phyloP scores from a whole-genome alignment of 2,888 invertebrate species.

The Metellina segmentata region DNA sequence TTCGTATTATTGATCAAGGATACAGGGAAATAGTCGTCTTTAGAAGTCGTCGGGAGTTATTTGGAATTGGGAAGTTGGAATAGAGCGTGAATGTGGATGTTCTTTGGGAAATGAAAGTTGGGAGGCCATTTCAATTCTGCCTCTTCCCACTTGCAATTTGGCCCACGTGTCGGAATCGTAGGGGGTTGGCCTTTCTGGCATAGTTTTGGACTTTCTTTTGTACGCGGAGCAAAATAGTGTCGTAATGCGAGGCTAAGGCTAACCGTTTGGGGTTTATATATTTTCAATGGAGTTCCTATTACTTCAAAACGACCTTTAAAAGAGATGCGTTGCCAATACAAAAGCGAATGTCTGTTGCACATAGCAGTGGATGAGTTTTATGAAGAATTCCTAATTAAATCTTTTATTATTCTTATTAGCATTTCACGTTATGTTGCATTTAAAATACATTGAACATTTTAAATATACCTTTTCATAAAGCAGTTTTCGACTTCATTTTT shows the following conservation, averaged over 20 bases:
- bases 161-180: neutral
- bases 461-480: too few species aligned
- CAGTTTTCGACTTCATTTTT: too few species aligned
- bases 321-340: too few species aligned
- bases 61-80: conserved; percentile 31
- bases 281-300: neutral
- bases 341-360: too few species aligned
- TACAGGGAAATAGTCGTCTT: conserved; percentile 53
- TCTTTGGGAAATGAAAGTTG: conserved; percentile 36
- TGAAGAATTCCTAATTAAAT: too few species aligned
- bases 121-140: conserved; percentile 16
- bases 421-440: too few species aligned
- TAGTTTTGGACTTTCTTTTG: neutral
- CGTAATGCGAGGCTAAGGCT: neutral
- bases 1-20: conserved; percentile 48
- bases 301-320: neutral
- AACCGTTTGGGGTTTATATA: neutral
- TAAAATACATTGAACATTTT: too few species aligned
- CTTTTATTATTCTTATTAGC: too few species aligned
- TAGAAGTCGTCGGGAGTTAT: conserved; percentile 38
- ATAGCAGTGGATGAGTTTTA: too few species aligned
- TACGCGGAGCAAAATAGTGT: neutral
- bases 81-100: neutral
- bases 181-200: neutral
- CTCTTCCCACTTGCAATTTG: neutral